These are phyloP conservation scores for Galerucella calmariensis DNA, from an alignment of 2,888 invertebrate genomes.

Conservation along the genomic window DNA sequence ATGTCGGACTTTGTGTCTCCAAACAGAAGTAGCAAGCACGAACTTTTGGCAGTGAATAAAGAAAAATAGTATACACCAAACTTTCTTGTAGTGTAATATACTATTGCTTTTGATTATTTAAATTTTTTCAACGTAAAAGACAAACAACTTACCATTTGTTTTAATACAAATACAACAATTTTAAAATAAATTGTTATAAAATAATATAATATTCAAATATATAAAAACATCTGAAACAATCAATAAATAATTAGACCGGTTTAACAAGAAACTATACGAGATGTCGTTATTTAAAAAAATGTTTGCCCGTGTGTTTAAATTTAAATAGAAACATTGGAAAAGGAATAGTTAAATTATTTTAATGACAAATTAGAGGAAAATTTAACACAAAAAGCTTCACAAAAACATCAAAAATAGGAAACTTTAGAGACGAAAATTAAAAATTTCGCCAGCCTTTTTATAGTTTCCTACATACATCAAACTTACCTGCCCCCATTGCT, in stretches of 20 bases:
- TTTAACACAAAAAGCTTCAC: background rate
- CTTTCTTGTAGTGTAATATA: too few species aligned
- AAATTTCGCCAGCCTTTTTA: background rate
- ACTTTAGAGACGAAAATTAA: too few species aligned
- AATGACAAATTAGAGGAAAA: too few species aligned
- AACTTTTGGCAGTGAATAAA: too few species aligned
- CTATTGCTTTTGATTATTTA: too few species aligned
- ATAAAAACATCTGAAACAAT: background rate
- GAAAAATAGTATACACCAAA: too few species aligned
- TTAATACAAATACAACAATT: background rate
- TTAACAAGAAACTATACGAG: background rate
- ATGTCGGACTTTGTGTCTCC: too few species aligned
- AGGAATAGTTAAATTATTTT: too few species aligned
- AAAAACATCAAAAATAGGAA: slow-evolving; percentile 13
- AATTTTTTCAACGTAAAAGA: too few species aligned
- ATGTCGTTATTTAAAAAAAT: too few species aligned
- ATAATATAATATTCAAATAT: background rate
- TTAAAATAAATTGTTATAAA: background rate
- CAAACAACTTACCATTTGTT: background rate
- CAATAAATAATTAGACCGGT: background rate
- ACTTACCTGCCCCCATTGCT: slow-evolving; percentile 33
- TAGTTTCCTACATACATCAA: slow-evolving; percentile 27
- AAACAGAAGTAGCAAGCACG: too few species aligned
- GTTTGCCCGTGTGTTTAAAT: background rate
- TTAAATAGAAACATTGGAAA: background rate